phyloP scores from a whole-genome alignment of 2,888 invertebrate species.

The Barypeithes pellucidus region DNA sequence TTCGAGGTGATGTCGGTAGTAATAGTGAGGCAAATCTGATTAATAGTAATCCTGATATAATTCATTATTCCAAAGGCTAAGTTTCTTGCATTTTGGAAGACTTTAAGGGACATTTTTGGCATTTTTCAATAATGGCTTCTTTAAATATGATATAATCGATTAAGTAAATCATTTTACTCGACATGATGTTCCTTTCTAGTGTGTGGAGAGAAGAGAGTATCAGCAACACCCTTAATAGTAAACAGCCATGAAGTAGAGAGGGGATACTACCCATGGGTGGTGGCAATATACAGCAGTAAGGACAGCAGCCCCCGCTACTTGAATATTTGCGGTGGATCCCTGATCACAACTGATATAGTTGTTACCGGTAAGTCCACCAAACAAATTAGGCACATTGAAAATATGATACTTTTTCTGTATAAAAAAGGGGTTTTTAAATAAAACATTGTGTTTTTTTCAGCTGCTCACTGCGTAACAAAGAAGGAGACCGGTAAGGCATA shows the following conservation, averaged over 20 bases:
- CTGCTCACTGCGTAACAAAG: slow-evolving; percentile 65
- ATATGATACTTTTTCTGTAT: too few relatives aligned
- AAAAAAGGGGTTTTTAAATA: too few relatives aligned
- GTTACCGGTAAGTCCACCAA: slow-evolving; percentile 64
- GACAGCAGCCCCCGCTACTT: slow-evolving; percentile 20
- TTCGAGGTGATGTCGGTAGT: too few relatives aligned
- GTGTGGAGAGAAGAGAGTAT: slow-evolving; percentile 64
- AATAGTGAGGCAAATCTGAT: neutral
- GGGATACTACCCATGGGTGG: slow-evolving; percentile 66
- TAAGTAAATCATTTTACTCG: too few relatives aligned
- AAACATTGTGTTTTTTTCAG: slow-evolving; percentile 54
- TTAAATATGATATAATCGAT: too few relatives aligned
- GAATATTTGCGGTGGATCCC: slow-evolving; percentile 64
- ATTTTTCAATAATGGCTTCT: too few relatives aligned
- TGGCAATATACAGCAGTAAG: slow-evolving; percentile 60
- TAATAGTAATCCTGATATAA: slow-evolving; percentile 8
- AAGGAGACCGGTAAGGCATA: slow-evolving; percentile 43
- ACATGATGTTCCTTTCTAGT: too few relatives aligned
- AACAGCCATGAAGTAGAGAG: slow-evolving; percentile 59
- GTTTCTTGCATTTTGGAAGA: neutral
- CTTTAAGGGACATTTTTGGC: too few relatives aligned
- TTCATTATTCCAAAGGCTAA: slow-evolving; percentile 28
- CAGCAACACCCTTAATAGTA: slow-evolving; percentile 61
- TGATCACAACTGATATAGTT: slow-evolving; percentile 61
- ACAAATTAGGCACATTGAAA: neutral